Percentiles rank a stretch among this genome's conserved stretches.
Conservation (phyloP, 1,140 invertebrate genomes). For the Drosophila athabasca region DNA sequence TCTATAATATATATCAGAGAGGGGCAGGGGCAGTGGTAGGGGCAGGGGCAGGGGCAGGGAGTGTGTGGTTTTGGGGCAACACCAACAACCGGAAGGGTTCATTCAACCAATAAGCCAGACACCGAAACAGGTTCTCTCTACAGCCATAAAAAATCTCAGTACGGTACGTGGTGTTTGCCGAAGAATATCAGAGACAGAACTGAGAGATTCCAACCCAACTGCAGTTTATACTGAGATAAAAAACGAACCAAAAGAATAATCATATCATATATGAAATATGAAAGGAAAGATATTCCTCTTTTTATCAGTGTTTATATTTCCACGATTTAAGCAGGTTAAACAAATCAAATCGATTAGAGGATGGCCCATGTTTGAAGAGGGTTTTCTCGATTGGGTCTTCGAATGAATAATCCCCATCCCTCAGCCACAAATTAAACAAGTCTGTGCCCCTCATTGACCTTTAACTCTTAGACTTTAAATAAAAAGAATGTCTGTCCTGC, state of each 20-base stretch:
- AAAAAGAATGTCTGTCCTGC: neutral
- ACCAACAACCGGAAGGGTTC: conserved; percentile 63
- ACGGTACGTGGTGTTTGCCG: conserved; percentile 26
- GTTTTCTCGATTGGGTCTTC: too few relatives aligned
- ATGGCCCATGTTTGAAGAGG: neutral
- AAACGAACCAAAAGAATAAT: conserved; percentile 27
- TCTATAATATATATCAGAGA: conserved; percentile 11
- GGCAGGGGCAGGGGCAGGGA: neutral
- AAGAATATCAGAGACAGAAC: conserved; percentile 21
- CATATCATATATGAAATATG: conserved; percentile 19
- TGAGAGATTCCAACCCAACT: conserved; percentile 25
- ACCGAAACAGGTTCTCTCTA: conserved; percentile 61
- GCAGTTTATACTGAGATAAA: conserved; percentile 57
- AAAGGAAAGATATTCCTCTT: neutral
- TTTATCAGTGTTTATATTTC: conserved; percentile 51
- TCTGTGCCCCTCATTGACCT: conserved; percentile 42
- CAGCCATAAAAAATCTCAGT: conserved; percentile 55
- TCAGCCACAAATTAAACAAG: conserved; percentile 10
- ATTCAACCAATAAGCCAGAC: conserved; percentile 70
- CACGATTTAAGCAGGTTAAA: conserved; percentile 21
- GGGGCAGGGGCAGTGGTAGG: too few relatives aligned
- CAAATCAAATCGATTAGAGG: conserved; percentile 28
- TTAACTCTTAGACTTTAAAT: conserved; percentile 5
- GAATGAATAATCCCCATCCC: neutral
- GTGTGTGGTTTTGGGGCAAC: neutral